These are phyloP conservation scores for Pasiphila rectangulata DNA, from an alignment of 2,888 invertebrate species.

Conservation along the genomic window DNA sequence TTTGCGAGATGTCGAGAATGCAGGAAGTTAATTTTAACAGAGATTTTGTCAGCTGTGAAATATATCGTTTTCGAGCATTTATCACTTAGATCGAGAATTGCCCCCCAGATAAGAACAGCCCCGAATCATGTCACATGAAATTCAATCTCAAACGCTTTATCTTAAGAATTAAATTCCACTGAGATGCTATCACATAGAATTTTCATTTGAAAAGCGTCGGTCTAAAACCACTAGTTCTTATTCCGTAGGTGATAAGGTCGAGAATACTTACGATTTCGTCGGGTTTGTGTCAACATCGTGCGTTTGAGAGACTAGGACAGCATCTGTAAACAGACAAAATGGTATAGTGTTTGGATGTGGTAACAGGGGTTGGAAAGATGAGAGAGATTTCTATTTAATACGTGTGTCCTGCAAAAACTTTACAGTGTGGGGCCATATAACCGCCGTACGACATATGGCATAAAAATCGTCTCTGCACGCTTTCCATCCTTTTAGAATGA, in stretches of 20 bases:
- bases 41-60: no score
- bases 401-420: not conserved
- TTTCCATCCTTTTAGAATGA: no score
- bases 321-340: slow-evolving; percentile 62
- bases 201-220: slow-evolving; percentile 24
- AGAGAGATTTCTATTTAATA: not conserved
- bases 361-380: not conserved
- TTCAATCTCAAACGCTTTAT: slow-evolving; percentile 22
- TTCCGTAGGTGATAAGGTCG: slow-evolving; percentile 24
- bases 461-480: no score
- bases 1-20: no score
- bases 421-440: no score
- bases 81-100: no score
- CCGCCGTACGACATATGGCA: no score
- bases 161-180: slow-evolving; percentile 39
- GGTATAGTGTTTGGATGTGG: slow-evolving; percentile 9
- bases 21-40: no score
- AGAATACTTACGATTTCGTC: slow-evolving; percentile 47
- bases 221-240: slow-evolving; percentile 29
- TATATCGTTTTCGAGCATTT: no score
- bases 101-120: no score
- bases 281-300: slow-evolving; percentile 44
- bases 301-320: slow-evolving; percentile 52
- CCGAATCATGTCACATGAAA: slow-evolving; percentile 27
- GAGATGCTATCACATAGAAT: slow-evolving; percentile 29